Conservation (phyloP, 1,140 invertebrate genomes). For the Drosophila pachea region DNA sequence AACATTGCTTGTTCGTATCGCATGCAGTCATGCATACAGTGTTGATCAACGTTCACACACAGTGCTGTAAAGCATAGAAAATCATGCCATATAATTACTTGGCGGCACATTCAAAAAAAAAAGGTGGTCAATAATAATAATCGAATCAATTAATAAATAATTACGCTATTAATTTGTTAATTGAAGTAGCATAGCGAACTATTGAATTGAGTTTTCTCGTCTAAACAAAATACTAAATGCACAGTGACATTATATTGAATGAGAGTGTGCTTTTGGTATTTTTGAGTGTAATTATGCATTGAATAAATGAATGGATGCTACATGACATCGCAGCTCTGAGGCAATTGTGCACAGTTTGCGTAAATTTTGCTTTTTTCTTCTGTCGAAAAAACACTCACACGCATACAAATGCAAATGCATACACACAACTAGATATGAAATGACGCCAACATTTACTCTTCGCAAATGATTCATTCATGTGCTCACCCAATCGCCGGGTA, state of each 20-base stretch:
- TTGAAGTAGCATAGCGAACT: background rate
- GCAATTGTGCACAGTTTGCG: constrained; percentile 25
- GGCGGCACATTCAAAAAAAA: constrained; percentile 27
- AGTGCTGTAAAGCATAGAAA: constrained; percentile 25
- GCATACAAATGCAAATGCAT: constrained; percentile 8
- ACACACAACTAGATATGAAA: constrained; percentile 38
- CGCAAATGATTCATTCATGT: constrained; percentile 69
- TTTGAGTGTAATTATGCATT: constrained; percentile 43
- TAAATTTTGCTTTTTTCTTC: constrained; percentile 14
- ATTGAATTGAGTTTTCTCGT: background rate
- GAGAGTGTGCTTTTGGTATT: constrained; percentile 3
- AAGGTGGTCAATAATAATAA: background rate
- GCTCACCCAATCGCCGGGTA: constrained; percentile 19
- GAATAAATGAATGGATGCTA: constrained; percentile 44
- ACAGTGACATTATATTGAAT: background rate
- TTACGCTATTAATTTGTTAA: background rate
- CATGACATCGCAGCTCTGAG: constrained; percentile 20
- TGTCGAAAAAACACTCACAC: no score
- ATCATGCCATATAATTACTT: background rate
- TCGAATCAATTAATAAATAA: background rate
- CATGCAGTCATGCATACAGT: constrained; percentile 22
- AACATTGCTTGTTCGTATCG: no score
- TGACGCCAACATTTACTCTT: constrained; percentile 65
- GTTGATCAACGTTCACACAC: constrained; percentile 1
- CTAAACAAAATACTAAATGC: background rate